Percentiles rank a stretch among this genome's conserved stretches.
phyloP scores from a whole-genome alignment of 2,113 vertebrate genomes.

The Sylvia atricapilla region DNA sequence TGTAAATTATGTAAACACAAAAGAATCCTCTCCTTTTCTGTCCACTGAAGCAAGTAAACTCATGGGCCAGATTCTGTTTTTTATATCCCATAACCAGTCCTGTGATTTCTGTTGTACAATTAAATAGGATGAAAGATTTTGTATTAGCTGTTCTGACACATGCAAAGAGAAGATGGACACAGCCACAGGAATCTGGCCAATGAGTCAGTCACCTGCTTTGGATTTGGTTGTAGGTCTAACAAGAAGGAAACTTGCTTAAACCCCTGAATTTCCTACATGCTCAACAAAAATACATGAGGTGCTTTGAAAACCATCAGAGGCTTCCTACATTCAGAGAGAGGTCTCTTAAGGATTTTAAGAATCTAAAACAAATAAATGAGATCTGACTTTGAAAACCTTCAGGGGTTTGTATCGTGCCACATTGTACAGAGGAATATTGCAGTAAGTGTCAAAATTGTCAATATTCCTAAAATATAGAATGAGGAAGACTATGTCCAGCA shows the following conservation, averaged over 20 bases:
- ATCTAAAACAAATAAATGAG: neutral
- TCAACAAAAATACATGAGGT: neutral
- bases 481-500: neutral
- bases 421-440: neutral
- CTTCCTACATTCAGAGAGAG: neutral
- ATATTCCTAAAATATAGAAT: neutral
- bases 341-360: neutral
- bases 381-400: neutral
- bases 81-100: neutral
- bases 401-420: neutral
- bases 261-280: neutral
- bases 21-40: neutral
- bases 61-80: neutral
- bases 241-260: neutral
- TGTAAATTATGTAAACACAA: neutral
- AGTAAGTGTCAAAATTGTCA: neutral
- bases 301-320: neutral
- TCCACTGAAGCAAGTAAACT: neutral
- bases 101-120: neutral
- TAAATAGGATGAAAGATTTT: neutral
- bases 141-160: neutral
- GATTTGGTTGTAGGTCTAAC: neutral
- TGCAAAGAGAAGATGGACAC: neutral
- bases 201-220: neutral
- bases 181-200: neutral